Base-by-base conservation (phyloP, 2,888 invertebrate species). In the Mimumesa dahlbomi region DNA sequence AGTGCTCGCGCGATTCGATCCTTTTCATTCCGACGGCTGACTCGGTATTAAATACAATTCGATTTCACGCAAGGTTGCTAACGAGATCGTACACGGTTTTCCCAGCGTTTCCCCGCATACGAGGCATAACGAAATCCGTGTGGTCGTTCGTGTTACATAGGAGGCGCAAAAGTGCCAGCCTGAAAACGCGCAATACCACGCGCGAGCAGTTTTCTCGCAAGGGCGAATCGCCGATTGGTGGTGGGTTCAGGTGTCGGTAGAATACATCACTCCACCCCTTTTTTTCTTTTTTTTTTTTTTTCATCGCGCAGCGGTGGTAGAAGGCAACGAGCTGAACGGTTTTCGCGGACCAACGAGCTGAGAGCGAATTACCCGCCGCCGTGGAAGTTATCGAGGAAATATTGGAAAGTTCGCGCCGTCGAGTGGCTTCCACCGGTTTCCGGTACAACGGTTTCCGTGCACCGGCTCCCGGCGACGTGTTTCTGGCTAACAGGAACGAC, bases 291-390 rank as follows among this genome's bases (percentile, higher is more conserved):
- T n/a, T n/a, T n/a, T n/a, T n/a, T n/a, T n/a, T n/a, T n/a, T n/a
- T n/a, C n/a, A n/a, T n/a, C n/a, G n/a, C n/a, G n/a, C n/a, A 29
- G 29, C 29, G 65, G 16, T 40, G 67, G 72, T 62, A 50, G 42
- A 61, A 75, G 63, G 63, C 79, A 84, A 69, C 82, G 78, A 82
- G 74, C 83, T 71, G 84, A 81, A 75, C 64, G 82, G 78, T 85
- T 84, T 86, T 86, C 81, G 72, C 84, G 83, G 82, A 62, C 77
- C 86, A 84, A 73, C 82, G 87, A 81, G 61, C 81, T 79, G 84
- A 73, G 79, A 84, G 77, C 79, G 81, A 87, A 86, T 87, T 84
- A 86, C 78, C 77, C 83, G 75, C 71, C 78, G 81, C 75, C 77
- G 84, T 75, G 83, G 79, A 84, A 84, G 77, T 78, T 82, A 83